Percentiles rank a stretch among this genome's conserved stretches.
Conservation (phyloP, 2,113 vertebrate genomes). For the Lampris megalopsis region DNA sequence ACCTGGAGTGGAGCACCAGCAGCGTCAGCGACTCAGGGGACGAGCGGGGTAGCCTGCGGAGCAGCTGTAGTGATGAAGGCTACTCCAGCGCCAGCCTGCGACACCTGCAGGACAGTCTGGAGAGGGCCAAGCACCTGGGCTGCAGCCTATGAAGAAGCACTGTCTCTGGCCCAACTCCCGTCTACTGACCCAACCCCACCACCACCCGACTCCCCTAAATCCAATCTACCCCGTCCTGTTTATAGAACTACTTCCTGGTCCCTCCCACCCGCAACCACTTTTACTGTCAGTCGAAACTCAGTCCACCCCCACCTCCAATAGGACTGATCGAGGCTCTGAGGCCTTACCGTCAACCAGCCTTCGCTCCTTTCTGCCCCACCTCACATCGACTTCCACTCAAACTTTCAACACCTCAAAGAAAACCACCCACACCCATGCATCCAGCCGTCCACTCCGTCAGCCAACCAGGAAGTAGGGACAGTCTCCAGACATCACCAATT, state of each 20-base stretch:
- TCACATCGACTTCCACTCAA: slow-evolving; percentile 37
- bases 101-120: slow-evolving; percentile 84
- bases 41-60: slow-evolving; percentile 90
- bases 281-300: slow-evolving; percentile 24
- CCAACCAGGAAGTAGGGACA: slow-evolving; percentile 21
- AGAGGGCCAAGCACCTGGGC: slow-evolving; percentile 76
- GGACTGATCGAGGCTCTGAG: slow-evolving; percentile 49
- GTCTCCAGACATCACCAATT: slow-evolving; percentile 49
- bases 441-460: slow-evolving; percentile 20
- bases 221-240: not conserved
- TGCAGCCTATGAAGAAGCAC: slow-evolving; percentile 83
- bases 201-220: not conserved
- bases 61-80: slow-evolving; percentile 93
- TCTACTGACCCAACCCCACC: slow-evolving; percentile 10
- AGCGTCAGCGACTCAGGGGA: slow-evolving; percentile 92
- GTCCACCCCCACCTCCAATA: not conserved
- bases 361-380: slow-evolving; percentile 26
- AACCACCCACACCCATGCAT: slow-evolving; percentile 22
- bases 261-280: slow-evolving; percentile 10
- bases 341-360: slow-evolving; percentile 34
- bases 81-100: slow-evolving; percentile 90
- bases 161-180: slow-evolving; percentile 37
- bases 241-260: slow-evolving; percentile 28
- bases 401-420: slow-evolving; percentile 44
- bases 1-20: slow-evolving; percentile 94